Evolutionary conservation across 2,113 vertebrate genomes (phyloP).

Genomic region (Vidua macroura): DNA sequence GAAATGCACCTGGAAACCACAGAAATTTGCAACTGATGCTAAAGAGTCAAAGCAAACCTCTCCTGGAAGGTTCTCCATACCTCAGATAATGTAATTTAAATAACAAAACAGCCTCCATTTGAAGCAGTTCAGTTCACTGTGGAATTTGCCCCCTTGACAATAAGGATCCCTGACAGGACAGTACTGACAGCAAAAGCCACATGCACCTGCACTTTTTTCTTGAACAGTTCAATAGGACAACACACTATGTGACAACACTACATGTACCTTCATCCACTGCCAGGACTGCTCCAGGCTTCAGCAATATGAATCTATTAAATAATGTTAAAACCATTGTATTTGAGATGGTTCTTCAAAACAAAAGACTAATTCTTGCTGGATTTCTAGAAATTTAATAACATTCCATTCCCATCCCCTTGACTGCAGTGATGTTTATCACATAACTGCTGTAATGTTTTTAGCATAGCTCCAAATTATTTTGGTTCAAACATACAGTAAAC

Average conservation of each 20-base stretch:
- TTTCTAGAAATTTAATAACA: background rate
- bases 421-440: background rate
- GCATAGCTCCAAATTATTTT: background rate
- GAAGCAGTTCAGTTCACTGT: background rate
- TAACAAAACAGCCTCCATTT: background rate
- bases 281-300: background rate
- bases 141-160: background rate
- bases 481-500: background rate
- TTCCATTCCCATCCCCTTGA: background rate
- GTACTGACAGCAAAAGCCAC: background rate
- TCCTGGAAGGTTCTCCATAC: background rate
- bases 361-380: background rate
- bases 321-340: background rate
- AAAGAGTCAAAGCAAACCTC: background rate
- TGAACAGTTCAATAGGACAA: background rate
- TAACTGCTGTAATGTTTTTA: background rate
- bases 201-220: background rate
- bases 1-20: background rate
- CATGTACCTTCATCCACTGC: background rate
- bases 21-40: background rate
- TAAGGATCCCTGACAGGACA: background rate
- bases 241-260: background rate
- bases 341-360: background rate
- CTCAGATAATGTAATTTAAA: background rate
- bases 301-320: background rate